Evolutionary conservation across 2,113 vertebrate genomes (phyloP).

Genomic region (Ranitomeya imitator): DNA sequence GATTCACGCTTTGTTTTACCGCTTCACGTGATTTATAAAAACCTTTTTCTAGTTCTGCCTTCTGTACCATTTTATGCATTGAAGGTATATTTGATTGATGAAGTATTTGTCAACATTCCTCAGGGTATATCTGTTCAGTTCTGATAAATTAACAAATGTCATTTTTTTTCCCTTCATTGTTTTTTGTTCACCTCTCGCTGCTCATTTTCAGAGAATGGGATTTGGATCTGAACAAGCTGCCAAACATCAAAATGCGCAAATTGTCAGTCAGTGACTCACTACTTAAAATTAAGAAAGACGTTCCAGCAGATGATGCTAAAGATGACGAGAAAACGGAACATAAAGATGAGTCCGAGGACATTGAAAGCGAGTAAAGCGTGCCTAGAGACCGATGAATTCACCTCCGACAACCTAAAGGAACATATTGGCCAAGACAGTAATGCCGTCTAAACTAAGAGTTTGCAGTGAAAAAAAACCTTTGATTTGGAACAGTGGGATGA

Average conservation of each 20-base stretch:
- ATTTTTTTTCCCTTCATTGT: background rate
- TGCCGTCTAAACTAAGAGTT: constrained; percentile 39
- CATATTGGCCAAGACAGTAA: constrained; percentile 27
- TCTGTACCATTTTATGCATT: background rate
- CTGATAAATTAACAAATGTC: constrained; percentile 37
- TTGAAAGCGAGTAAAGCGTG: constrained; percentile 58
- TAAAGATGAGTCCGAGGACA: constrained; percentile 60
- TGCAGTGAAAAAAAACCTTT: constrained; percentile 25
- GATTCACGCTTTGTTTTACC: background rate
- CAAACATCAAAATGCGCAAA: constrained; percentile 91
- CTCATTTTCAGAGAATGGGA: constrained; percentile 84
- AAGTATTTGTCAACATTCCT: constrained; percentile 19
- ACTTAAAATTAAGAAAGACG: constrained; percentile 61
- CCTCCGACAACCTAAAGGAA: constrained; percentile 37
- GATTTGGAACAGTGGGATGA: constrained; percentile 31
- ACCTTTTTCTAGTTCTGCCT: background rate
- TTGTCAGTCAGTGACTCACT: constrained; percentile 74
- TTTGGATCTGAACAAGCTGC: constrained; percentile 90
- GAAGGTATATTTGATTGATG: constrained; percentile 38
- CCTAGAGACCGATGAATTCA: constrained; percentile 57
- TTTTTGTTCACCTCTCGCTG: background rate
- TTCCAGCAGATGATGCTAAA: constrained; percentile 56
- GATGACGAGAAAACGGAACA: constrained; percentile 44
- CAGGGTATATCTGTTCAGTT: constrained; percentile 29
- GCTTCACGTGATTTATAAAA: background rate